Evolutionary conservation across 1,140 invertebrate species (phyloP).

Genomic region (Panagrolaimus sp.): DNA sequence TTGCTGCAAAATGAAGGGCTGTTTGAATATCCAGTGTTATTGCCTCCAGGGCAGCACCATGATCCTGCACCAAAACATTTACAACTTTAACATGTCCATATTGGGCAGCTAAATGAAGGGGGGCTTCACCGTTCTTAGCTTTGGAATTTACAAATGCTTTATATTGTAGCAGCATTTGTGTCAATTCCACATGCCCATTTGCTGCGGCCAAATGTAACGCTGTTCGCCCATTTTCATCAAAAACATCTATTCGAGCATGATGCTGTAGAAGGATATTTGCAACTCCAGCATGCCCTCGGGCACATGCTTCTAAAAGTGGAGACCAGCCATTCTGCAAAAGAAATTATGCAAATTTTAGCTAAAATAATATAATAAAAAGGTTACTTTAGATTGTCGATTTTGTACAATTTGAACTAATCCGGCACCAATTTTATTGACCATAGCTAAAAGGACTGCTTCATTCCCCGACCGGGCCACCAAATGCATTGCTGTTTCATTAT

Average conservation of each 20-base stretch:
- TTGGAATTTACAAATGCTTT: slow-evolving; percentile 92
- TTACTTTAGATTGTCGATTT: slow-evolving; percentile 76
- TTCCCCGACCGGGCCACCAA: slow-evolving; percentile 88
- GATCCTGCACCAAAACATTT: slow-evolving; percentile 68
- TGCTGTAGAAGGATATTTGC: slow-evolving; percentile 65
- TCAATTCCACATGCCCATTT: slow-evolving; percentile 79
- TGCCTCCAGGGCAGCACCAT: slow-evolving; percentile 88
- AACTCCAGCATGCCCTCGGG: slow-evolving; percentile 66
- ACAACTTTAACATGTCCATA: slow-evolving; percentile 85
- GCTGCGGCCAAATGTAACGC: slow-evolving; percentile 85
- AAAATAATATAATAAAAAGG: background rate
- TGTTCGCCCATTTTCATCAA: slow-evolving; percentile 71
- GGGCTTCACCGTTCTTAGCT: slow-evolving; percentile 73
- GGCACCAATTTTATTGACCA: slow-evolving; percentile 79
- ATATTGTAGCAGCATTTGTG: slow-evolving; percentile 82
- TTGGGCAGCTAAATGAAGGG: slow-evolving; percentile 74
- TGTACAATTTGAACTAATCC: slow-evolving; percentile 82
- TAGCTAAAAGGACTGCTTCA: slow-evolving; percentile 84
- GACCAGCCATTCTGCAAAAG: slow-evolving; percentile 75
- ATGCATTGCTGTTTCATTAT: slow-evolving; percentile 84
- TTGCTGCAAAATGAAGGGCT: slow-evolving; percentile 69
- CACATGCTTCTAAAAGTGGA: slow-evolving; percentile 80
- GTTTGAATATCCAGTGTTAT: slow-evolving; percentile 74
- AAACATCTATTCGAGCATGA: slow-evolving; percentile 89
- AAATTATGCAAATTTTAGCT: slow-evolving; percentile 20